Evolutionary conservation across 2,113 vertebrate species (phyloP), one percentile per base, ranked within the genome.

Genomic region (Sprattus sprattus): DNA sequence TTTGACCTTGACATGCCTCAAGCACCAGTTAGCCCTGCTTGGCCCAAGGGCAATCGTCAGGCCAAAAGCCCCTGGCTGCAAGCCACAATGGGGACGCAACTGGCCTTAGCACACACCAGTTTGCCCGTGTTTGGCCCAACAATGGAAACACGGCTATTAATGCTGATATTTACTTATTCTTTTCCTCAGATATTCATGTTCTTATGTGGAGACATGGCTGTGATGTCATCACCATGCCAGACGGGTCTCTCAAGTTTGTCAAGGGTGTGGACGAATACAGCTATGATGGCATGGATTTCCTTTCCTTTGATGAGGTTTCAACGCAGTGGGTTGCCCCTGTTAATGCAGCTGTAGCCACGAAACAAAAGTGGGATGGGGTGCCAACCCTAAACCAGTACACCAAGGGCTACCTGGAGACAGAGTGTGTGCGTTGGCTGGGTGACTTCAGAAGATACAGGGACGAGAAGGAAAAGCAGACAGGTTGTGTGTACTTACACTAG

Each of bases 191-290:
- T 1, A 0, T 86, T 15, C 93, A 93, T 6, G 15, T 91, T 2
- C 92, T 94, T 0, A 93, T 94, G 91, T 92, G 93, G 93, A 83
- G 32, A 85, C 92, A 92, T 7, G 93, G 94, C 50, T 94, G 93
- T 54, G 45, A 71, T 5, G 87, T 82, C 0, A 6, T 85, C 0
- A 6, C 0, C 2, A 2, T 20, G 0, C 0, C 13, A 0, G 22
- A 88, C 0, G 88, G 78, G 0, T 2, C 0, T 0, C 0, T 88
- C 0, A 3, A 0, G 0, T 93, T 91, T 25, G 0, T 0, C 0
- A 0, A 6, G 0, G 92, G 91, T 64, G n/a, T 80, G 6, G 91
- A 93, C 86, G 88, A 52, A 83, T 93, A 93, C 91, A 91, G 88
- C 84, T 95, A 93, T 8, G 91, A 95, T 1, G 93, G 93, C 0